A percentile compares a stretch with the other conserved stretches of the same genome.
Evolutionary conservation across 2,888 invertebrate species (phyloP).

Genomic region (Trissonchulus sp.): DNA sequence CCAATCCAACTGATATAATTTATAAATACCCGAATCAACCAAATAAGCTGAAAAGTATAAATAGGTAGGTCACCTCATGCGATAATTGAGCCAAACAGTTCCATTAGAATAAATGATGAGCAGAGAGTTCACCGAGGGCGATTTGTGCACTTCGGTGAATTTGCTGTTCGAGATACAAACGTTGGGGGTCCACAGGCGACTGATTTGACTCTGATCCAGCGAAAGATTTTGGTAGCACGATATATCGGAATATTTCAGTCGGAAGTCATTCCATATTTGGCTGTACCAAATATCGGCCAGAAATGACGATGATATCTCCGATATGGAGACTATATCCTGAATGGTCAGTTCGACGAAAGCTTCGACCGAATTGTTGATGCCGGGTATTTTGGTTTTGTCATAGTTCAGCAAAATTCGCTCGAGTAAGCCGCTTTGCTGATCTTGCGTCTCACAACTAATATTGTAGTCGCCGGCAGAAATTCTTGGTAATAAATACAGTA

Average conservation of each 20-base stretch:
- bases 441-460: neutral
- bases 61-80: constrained; percentile 7
- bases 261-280: constrained; percentile 28
- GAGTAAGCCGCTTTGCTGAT: neutral
- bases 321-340: neutral
- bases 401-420: constrained; percentile 8
- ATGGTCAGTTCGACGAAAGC: neutral
- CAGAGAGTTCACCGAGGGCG: constrained; percentile 14
- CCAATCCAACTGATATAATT: too few relatives aligned
- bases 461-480: too few relatives aligned
- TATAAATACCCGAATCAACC: too few relatives aligned
- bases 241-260: constrained; percentile 38
- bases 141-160: constrained; percentile 40
- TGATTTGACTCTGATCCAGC: constrained; percentile 47
- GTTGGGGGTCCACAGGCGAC: constrained; percentile 48
- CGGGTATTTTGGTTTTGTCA: neutral
- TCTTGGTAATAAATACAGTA: too few relatives aligned
- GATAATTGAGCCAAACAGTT: constrained; percentile 23
- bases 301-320: constrained; percentile 17
- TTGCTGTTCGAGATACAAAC: constrained; percentile 50
- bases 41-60: too few relatives aligned
- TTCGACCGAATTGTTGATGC: neutral
- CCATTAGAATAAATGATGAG: constrained; percentile 16
- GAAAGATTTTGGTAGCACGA: constrained; percentile 49
- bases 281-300: constrained; percentile 13